These are phyloP conservation scores for Riparia riparia DNA, from an alignment of 2,113 vertebrate species.

Conservation along the genomic window DNA sequence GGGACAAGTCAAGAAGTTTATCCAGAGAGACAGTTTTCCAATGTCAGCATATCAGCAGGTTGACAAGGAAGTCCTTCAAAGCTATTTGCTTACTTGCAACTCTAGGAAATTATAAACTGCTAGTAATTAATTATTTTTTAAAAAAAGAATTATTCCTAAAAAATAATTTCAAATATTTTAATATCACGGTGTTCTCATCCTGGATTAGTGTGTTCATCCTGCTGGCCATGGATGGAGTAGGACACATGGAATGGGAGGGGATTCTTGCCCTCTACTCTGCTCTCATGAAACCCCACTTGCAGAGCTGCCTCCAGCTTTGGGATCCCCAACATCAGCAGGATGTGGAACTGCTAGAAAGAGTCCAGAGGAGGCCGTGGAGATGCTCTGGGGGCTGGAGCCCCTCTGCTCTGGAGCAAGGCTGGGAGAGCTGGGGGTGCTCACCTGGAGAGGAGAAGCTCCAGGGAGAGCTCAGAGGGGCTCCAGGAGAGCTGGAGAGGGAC, in stretches of 20 bases:
- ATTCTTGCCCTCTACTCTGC: background rate
- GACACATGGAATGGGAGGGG: background rate
- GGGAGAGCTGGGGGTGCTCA: background rate
- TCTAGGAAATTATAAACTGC: background rate
- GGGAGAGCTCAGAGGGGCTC: background rate
- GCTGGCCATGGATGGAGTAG: background rate
- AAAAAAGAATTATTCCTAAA: too few relatives aligned
- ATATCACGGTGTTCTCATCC: background rate
- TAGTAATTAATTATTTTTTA: background rate
- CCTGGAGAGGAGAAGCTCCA: background rate
- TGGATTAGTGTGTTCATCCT: background rate
- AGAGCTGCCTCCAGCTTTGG: background rate
- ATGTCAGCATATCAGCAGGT: background rate
- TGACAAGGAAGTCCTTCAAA: background rate
- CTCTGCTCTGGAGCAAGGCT: background rate
- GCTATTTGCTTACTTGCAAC: background rate
- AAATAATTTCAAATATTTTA: background rate
- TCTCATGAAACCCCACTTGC: background rate
- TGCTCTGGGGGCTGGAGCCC: background rate
- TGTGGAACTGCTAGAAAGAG: fast-evolving
- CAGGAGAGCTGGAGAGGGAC: background rate
- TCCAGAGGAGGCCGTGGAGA: fast-evolving
- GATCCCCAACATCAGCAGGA: background rate
- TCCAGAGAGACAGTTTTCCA: background rate
- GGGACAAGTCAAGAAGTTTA: background rate